A percentile compares a stretch with the other conserved stretches of the same genome.
Evolutionary conservation across 2,113 vertebrate species (phyloP).

Genomic region (Rhinopomastus cyanomelas): DNA sequence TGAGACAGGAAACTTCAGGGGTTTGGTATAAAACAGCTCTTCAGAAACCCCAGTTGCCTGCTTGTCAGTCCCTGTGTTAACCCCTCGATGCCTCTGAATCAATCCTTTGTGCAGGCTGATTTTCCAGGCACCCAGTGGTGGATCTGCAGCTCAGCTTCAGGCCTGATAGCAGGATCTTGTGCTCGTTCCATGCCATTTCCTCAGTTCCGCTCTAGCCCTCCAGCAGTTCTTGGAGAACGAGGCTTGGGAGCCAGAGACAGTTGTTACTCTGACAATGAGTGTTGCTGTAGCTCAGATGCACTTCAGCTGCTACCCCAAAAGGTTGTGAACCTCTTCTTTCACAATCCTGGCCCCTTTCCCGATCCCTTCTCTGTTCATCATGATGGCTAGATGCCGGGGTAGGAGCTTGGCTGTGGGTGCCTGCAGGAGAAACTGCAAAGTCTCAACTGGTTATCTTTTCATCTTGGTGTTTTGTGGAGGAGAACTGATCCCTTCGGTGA

Average conservation of each 20-base stretch:
- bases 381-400: not conserved
- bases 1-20: not conserved
- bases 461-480: not conserved
- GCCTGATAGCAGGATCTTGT: not conserved
- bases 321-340: conserved; percentile 30
- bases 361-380: not conserved
- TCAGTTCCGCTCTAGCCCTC: not conserved
- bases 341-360: conserved; percentile 33
- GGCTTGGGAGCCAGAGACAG: not conserved
- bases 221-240: not conserved
- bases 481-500: not conserved
- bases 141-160: not conserved
- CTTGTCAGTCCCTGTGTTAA: not conserved
- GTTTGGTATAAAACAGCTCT: not conserved
- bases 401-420: not conserved
- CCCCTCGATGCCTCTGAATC: not conserved
- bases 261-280: conserved; percentile 4
- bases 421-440: not conserved
- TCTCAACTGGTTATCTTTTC: not conserved
- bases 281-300: not conserved
- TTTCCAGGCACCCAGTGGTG: not conserved
- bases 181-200: not conserved
- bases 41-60: not conserved
- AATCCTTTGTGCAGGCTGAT: not conserved
- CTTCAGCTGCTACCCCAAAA: conserved; percentile 13